phyloP scores from a whole-genome alignment of 1,140 invertebrate genomes.

The Drosophila rufa region DNA sequence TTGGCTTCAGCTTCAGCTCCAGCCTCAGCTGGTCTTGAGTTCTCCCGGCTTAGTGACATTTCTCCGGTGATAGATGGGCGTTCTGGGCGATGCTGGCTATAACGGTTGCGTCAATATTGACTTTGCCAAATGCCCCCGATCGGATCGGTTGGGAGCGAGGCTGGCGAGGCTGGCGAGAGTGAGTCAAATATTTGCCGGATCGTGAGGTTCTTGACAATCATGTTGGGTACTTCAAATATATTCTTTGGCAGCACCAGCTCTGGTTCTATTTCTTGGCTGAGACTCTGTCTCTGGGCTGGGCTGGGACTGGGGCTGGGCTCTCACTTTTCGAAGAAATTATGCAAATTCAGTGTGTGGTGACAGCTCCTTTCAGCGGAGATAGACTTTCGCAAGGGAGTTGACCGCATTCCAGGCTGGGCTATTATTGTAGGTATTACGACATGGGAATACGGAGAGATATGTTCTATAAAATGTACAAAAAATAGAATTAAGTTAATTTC shows the following conservation, averaged over 20 bases:
- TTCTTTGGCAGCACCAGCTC: conserved; percentile 1
- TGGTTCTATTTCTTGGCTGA: conserved; percentile 4
- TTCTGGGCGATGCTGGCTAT: conserved; percentile 52
- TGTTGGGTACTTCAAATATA: conserved; percentile 24
- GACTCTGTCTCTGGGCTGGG: conserved; percentile 36
- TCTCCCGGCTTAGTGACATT: conserved; percentile 70
- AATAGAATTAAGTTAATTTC: neutral
- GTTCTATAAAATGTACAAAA: neutral
- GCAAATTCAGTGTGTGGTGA: conserved; percentile 43
- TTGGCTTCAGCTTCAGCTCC: conserved; percentile 9
- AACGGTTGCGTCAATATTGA: conserved; percentile 80
- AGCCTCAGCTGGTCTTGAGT: conserved; percentile 13
- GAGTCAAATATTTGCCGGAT: conserved; percentile 66
- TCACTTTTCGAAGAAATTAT: conserved; percentile 73
- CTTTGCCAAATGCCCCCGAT: conserved; percentile 53
- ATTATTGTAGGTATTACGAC: conserved; percentile 35
- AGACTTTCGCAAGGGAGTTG: conserved; percentile 60
- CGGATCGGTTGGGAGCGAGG: neutral
- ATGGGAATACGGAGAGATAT: conserved; percentile 25
- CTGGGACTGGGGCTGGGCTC: conserved; percentile 60
- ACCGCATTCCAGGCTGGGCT: conserved; percentile 58
- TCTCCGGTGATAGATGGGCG: conserved; percentile 64
- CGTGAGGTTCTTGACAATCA: conserved; percentile 28
- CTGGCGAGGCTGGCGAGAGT: conserved; percentile 20
- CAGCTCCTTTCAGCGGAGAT: conserved; percentile 19